phyloP scores from a whole-genome alignment of 2,797 vertebrate genomes.

The Urophycis tenuis region DNA sequence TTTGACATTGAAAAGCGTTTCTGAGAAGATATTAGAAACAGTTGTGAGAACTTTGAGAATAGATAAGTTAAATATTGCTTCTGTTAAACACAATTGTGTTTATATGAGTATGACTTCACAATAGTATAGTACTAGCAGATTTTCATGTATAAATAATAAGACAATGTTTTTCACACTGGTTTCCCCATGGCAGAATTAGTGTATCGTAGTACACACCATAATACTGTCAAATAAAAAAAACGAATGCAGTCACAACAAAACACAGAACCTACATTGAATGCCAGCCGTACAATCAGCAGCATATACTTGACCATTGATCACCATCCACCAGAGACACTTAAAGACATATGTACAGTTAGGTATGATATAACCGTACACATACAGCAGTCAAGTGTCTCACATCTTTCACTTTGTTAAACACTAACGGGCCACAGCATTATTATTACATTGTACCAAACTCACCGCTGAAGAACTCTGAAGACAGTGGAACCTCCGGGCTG shows the following conservation, averaged over 20 bases:
- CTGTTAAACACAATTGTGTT: neutral
- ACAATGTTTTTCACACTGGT: neutral
- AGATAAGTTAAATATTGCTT: neutral
- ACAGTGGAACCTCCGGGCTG: slow-evolving; percentile 67
- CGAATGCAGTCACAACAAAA: neutral
- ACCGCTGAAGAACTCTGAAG: slow-evolving; percentile 73
- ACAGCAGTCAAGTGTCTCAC: neutral
- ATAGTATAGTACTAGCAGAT: neutral
- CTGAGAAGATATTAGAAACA: neutral
- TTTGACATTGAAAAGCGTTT: neutral
- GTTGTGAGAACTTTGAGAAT: neutral
- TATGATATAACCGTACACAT: neutral
- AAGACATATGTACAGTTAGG: neutral
- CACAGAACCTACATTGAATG: neutral
- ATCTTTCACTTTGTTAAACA: neutral
- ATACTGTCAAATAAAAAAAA: neutral
- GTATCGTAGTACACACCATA: neutral
- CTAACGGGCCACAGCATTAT: neutral
- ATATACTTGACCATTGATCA: neutral
- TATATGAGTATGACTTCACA: neutral
- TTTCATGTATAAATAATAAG: neutral
- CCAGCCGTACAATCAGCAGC: neutral
- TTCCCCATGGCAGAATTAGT: neutral
- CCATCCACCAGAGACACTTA: neutral
- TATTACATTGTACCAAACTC: no score